Base-by-base conservation (phyloP, 2,797 vertebrate genomes). In the Craterocephalus amniculus region DNA sequence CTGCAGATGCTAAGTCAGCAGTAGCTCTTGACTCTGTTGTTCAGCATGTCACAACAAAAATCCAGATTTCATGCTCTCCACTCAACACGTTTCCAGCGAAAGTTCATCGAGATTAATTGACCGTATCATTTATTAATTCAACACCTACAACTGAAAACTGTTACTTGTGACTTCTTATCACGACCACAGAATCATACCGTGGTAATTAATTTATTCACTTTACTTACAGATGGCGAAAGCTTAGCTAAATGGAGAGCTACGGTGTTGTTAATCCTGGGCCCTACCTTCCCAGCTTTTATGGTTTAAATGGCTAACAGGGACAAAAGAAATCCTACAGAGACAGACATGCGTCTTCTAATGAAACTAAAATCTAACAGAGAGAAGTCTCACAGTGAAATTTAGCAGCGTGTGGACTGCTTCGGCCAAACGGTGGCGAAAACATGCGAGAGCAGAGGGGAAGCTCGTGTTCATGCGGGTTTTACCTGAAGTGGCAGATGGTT, bases 321-420 rank as follows among this genome's bases (percentile, higher is more conserved):
- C 12, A 24, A 26, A 40, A 7, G 34, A 36, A 24, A n/a, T 35
- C 32, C 20, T 12, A 12, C 56, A 58, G 56, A 24, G 34, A 16
- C n/a, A 36, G 57, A 24, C 12, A n/a, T 35, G 24, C 13, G 32
- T 35, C 56, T 12, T 35, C 56, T 12, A 20, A 36, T n/a, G n/a
- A 8, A 35, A 22, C 54, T 18, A 20, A 32, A n/a, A 34, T n/a
- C 20, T 34, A 5, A 32, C 32, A 35, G n/a, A 32, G 34, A 36
- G 34, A 24, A 5, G 12, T 6, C 57, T 36, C 5, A 12, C 22
- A 24, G n/a, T 24, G 34, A 36, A 24, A 26, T 35, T 35, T 58
- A 58, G 57, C 34, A 36, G 57, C 32, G 36, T 34, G 57, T 36
- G 57, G 24, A 58, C 20, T 26, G 22, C 22, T 38, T n/a, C 57